Percentiles rank a stretch among this genome's conserved stretches.
Conservation (phyloP, 1,140 invertebrate genomes). For the Panulirus ornatus region DNA sequence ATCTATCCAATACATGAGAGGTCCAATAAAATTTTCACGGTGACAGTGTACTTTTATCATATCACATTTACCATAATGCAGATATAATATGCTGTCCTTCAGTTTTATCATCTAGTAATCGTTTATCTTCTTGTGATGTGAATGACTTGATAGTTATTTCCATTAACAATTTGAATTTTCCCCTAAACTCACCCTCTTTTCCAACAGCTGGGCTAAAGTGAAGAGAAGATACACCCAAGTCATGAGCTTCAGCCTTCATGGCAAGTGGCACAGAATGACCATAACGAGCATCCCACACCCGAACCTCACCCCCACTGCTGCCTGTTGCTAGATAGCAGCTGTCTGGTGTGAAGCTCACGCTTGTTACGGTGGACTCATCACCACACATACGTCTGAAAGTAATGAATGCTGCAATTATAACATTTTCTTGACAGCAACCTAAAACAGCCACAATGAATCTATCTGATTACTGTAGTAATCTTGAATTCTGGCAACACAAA, state of each 20-base stretch:
- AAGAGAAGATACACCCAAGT: conserved; percentile 85
- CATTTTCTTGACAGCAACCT: not conserved
- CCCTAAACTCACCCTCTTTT: conserved; percentile 70
- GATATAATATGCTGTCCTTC: too few relatives aligned
- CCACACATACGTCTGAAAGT: conserved; percentile 82
- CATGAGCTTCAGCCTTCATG: conserved; percentile 84
- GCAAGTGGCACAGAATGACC: conserved; percentile 78
- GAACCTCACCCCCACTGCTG: conserved; percentile 84
- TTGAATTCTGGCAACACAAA: too few relatives aligned
- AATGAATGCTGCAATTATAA: conserved; percentile 71
- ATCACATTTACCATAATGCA: too few relatives aligned
- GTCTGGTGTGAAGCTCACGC: conserved; percentile 84
- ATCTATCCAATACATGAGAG: too few relatives aligned
- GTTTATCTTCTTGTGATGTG: too few relatives aligned
- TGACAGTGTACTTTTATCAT: too few relatives aligned
- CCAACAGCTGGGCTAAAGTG: conserved; percentile 82
- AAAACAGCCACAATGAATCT: too few relatives aligned
- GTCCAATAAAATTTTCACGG: too few relatives aligned
- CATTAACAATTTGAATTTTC: conserved; percentile 21
- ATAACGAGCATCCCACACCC: conserved; percentile 82
- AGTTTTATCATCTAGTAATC: too few relatives aligned
- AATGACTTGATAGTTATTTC: too few relatives aligned
- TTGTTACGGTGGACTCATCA: conserved; percentile 84
- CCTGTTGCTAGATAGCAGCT: conserved; percentile 83
- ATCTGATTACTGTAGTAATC: too few relatives aligned